phyloP scores from a whole-genome alignment of 2,888 invertebrate genomes.

The Trichopria drosophilae region DNA sequence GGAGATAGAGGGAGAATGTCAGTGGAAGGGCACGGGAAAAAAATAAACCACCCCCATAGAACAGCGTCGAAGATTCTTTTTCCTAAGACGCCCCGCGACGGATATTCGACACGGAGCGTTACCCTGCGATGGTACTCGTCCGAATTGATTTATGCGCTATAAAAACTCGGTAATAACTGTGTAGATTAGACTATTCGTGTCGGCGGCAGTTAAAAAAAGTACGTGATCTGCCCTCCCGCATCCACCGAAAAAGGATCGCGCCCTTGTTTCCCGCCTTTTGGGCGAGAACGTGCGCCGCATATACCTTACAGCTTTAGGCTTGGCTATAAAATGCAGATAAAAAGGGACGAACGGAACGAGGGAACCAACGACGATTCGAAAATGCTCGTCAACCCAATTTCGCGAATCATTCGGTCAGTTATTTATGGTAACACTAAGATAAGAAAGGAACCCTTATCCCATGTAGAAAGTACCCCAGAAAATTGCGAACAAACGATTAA shows the following conservation, averaged over 20 bases:
- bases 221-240: constrained; percentile 8
- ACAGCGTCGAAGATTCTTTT: constrained; percentile 5
- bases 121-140: constrained; percentile 26
- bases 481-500: too few relatives aligned
- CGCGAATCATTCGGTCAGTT: constrained; percentile 4
- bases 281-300: too few relatives aligned
- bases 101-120: constrained; percentile 41
- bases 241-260: not conserved
- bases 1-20: not conserved
- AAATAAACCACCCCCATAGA: constrained; percentile 1
- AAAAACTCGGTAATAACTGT: constrained; percentile 46
- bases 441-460: too few relatives aligned
- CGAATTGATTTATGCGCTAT: constrained; percentile 48
- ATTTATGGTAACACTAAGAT: constrained; percentile 3
- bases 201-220: constrained; percentile 48
- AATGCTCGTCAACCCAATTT: constrained; percentile 13
- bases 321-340: constrained; percentile 47
- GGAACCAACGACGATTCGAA: constrained; percentile 40
- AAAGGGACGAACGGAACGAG: constrained; percentile 41
- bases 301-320: constrained; percentile 16
- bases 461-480: too few relatives aligned
- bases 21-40: too few relatives aligned
- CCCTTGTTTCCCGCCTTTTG: too few relatives aligned
- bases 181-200: constrained; percentile 49
- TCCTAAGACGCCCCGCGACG: constrained; percentile 18